phyloP scores from a whole-genome alignment of 2,113 vertebrate species.

The Pseudorhombus dupliciocellatus region DNA sequence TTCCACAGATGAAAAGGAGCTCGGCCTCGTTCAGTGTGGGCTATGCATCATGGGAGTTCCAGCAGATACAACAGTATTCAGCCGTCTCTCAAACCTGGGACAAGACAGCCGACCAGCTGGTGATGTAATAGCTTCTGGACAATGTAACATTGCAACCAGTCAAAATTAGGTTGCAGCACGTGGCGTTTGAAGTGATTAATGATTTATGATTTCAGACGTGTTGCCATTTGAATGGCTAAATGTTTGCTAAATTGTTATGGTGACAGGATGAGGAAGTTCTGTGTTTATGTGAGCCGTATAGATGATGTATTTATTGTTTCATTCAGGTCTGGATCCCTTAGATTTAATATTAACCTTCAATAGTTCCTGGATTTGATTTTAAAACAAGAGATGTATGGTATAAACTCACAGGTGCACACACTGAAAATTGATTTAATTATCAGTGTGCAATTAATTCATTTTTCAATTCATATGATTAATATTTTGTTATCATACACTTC shows the following conservation, averaged over 20 bases:
- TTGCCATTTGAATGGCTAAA: background rate
- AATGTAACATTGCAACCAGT: background rate
- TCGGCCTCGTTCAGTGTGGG: slow-evolving; percentile 34
- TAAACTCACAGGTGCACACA: too few species aligned
- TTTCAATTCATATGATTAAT: too few species aligned
- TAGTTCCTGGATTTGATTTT: too few species aligned
- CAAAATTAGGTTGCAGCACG: background rate
- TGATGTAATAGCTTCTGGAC: slow-evolving; percentile 27
- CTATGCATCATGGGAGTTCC: slow-evolving; percentile 39
- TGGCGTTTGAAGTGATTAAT: background rate
- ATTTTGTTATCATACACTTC: too few species aligned
- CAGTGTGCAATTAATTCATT: too few species aligned
- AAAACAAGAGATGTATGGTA: too few species aligned
- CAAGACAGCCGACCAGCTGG: background rate
- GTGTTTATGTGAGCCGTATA: too few species aligned
- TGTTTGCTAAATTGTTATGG: background rate
- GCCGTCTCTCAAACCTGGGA: slow-evolving; percentile 8
- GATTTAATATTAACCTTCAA: too few species aligned
- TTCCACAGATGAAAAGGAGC: slow-evolving; percentile 46
- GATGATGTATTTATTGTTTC: too few species aligned
- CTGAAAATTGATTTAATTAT: too few species aligned
- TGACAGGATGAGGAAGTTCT: background rate
- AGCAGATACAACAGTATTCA: slow-evolving; percentile 39
- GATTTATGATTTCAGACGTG: background rate
- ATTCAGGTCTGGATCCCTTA: too few species aligned